phyloP scores from a whole-genome alignment of 2,797 vertebrate species.

The Rhabdomys pumilio region DNA sequence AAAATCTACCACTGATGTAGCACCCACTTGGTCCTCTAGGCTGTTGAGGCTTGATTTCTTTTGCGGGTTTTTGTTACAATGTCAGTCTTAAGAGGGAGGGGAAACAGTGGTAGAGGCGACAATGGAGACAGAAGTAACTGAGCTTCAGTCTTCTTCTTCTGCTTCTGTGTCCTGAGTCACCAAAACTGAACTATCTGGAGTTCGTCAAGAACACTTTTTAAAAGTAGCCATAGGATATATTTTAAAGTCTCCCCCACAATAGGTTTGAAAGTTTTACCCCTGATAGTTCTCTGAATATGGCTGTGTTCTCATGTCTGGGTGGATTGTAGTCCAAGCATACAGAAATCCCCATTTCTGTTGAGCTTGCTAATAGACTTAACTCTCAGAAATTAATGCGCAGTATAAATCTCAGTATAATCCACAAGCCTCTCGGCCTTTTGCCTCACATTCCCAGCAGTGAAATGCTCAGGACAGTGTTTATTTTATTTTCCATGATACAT shows the following conservation, averaged over 20 bases:
- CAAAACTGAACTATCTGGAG: not conserved
- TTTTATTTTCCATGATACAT: not conserved
- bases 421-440: not conserved
- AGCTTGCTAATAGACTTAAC: not conserved
- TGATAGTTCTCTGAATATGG: not conserved
- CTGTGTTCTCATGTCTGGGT: not conserved
- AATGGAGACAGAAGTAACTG: not conserved
- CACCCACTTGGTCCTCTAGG: not conserved
- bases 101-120: too few relatives aligned
- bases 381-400: not conserved
- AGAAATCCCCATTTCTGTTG: not conserved
- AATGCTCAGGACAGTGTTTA: not conserved
- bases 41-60: not conserved
- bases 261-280: constrained; percentile 27
- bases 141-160: not conserved
- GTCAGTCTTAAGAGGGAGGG: not conserved
- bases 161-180: not conserved
- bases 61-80: too few relatives aligned
- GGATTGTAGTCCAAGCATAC: not conserved
- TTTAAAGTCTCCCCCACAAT: not conserved
- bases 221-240: not conserved
- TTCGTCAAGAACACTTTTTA: not conserved
- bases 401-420: not conserved
- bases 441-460: not conserved
- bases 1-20: not conserved